Percentiles rank a stretch among this genome's conserved stretches.
Evolutionary conservation across 1,140 invertebrate genomes (phyloP).

Genomic region (Nilaparvata lugens): DNA sequence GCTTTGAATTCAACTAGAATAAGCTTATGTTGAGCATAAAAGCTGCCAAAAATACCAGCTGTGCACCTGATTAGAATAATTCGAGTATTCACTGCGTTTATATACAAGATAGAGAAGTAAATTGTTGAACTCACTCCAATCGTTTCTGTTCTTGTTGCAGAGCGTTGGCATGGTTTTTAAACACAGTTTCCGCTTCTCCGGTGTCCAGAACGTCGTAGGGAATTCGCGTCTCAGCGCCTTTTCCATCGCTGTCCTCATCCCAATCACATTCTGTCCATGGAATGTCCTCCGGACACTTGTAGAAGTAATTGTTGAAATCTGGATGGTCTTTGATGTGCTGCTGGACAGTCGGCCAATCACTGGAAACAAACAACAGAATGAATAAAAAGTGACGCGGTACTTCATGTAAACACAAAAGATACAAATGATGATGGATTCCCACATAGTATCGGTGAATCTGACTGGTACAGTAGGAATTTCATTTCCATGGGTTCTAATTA

Average conservation of each 20-base stretch:
- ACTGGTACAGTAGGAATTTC: no score
- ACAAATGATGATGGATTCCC: no score
- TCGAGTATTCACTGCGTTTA: no score
- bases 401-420: no score
- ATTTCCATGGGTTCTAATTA: no score
- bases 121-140: conserved; percentile 61
- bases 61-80: no score
- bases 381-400: no score
- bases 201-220: conserved; percentile 87
- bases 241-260: conserved; percentile 43
- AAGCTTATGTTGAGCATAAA: no score
- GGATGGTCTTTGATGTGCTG: conserved; percentile 75
- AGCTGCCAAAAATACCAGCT: no score
- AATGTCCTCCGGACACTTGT: conserved; percentile 66
- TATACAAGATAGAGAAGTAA: no score
- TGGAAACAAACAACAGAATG: conserved; percentile 42
- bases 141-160: conserved; percentile 84
- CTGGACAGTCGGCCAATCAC: conserved; percentile 79
- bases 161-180: conserved; percentile 82
- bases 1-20: no score
- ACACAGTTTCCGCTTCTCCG: conserved; percentile 82
- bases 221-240: conserved; percentile 60
- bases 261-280: conserved; percentile 72
- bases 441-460: no score
- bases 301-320: conserved; percentile 86